Conservation (phyloP, 2,113 vertebrate species). For the Furnarius figulus region DNA sequence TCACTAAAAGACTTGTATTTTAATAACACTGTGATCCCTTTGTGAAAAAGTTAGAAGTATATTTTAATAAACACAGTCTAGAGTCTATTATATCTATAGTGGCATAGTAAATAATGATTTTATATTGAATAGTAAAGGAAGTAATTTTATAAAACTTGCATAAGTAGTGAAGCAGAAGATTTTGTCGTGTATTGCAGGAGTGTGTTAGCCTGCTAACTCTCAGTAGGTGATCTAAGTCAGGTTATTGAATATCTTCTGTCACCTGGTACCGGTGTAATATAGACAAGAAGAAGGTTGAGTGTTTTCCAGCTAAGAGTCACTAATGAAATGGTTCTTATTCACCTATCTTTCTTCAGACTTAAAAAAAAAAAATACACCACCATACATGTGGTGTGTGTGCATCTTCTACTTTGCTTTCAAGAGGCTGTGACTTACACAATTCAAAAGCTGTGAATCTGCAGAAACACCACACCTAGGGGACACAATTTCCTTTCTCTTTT, state of each 20-base stretch:
- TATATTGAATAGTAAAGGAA: background rate
- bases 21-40: background rate
- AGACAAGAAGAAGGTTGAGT: background rate
- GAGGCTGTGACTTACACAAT: background rate
- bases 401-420: background rate
- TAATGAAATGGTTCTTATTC: background rate
- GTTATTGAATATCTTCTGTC: background rate
- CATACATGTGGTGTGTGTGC: background rate
- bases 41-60: constrained; percentile 8
- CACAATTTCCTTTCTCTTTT: background rate
- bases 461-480: background rate
- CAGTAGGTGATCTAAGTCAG: background rate
- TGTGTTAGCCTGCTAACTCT: background rate
- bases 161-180: background rate
- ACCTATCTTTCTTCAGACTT: background rate
- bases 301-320: background rate
- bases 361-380: background rate
- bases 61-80: background rate
- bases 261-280: background rate
- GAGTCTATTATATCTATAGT: background rate
- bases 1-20: constrained; percentile 24
- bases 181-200: background rate
- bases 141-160: background rate
- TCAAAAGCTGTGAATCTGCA: background rate
- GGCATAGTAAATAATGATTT: background rate